phyloP scores from a whole-genome alignment of 2,113 vertebrate genomes.

The Budorcas taxicolor region DNA sequence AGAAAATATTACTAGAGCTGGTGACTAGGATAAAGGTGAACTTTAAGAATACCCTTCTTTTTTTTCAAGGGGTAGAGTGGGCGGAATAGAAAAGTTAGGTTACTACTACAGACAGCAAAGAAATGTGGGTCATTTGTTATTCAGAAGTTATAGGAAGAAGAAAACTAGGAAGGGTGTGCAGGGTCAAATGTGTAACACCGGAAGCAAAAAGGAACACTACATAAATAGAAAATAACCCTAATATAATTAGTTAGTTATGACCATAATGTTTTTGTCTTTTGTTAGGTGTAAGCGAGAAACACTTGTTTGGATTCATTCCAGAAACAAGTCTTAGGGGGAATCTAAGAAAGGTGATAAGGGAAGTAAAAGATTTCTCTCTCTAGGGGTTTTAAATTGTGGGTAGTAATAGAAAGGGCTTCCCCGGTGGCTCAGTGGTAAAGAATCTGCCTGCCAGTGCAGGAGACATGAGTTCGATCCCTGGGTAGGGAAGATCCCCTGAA shows the following conservation, averaged over 20 bases:
- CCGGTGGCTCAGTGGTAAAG: not conserved
- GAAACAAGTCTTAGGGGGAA: conserved; percentile 31
- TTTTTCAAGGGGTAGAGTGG: not conserved
- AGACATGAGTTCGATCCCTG: not conserved
- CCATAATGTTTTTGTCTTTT: conserved; percentile 13
- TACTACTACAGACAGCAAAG: not conserved
- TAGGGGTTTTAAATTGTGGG: not conserved
- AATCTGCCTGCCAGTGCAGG: not conserved
- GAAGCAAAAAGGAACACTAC: conserved; percentile 14
- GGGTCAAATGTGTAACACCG: conserved; percentile 8
- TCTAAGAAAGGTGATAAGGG: conserved; percentile 1
- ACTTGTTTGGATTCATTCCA: conserved; percentile 26
- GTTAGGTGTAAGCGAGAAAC: conserved; percentile 15
- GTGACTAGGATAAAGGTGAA: not conserved
- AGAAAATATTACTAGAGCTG: not conserved
- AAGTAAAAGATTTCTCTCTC: conserved; percentile 31
- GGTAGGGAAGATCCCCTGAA: not conserved
- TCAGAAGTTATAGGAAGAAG: conserved; percentile 9
- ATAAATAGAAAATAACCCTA: not conserved
- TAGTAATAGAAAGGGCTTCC: not conserved
- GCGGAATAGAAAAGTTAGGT: not conserved
- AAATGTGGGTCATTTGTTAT: not conserved
- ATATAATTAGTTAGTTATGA: not conserved
- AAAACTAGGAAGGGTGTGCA: not conserved
- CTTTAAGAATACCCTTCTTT: not conserved